phyloP scores from a whole-genome alignment of 2,797 vertebrate genomes.

The Phaenicophaeus curvirostris region DNA sequence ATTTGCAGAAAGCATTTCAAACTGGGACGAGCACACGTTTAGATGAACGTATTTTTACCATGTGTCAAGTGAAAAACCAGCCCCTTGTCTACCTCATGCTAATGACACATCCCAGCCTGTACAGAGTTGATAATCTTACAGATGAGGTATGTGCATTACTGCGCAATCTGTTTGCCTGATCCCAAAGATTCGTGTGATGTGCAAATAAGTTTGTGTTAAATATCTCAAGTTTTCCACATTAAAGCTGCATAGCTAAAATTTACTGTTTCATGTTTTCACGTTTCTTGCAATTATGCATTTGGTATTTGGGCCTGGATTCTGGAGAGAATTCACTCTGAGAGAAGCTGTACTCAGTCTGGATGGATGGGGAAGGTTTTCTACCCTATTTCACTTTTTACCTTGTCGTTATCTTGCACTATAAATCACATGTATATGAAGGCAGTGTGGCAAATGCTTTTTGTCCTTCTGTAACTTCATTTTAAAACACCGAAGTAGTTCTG shows the following conservation, averaged over 20 bases:
- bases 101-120: slow-evolving; percentile 92
- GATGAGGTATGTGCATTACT: slow-evolving; percentile 84
- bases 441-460: neutral
- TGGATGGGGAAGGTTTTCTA: neutral
- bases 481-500: neutral
- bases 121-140: slow-evolving; percentile 88
- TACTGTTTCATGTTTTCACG: neutral
- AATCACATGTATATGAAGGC: neutral
- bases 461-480: neutral
- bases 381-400: neutral
- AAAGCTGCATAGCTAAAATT: neutral
- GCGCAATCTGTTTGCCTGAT: neutral
- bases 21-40: slow-evolving; percentile 88
- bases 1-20: slow-evolving; percentile 90
- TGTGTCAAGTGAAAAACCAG: slow-evolving; percentile 96
- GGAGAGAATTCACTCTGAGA: neutral
- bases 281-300: neutral
- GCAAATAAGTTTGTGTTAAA: neutral
- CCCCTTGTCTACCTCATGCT: slow-evolving; percentile 90
- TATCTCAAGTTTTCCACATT: neutral
- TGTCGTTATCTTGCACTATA: neutral
- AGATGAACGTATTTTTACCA: slow-evolving; percentile 92
- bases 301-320: neutral
- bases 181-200: neutral
- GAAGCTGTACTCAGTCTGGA: neutral